Base-by-base conservation (phyloP, 2,888 invertebrate species). In the Craniophora ligustri region DNA sequence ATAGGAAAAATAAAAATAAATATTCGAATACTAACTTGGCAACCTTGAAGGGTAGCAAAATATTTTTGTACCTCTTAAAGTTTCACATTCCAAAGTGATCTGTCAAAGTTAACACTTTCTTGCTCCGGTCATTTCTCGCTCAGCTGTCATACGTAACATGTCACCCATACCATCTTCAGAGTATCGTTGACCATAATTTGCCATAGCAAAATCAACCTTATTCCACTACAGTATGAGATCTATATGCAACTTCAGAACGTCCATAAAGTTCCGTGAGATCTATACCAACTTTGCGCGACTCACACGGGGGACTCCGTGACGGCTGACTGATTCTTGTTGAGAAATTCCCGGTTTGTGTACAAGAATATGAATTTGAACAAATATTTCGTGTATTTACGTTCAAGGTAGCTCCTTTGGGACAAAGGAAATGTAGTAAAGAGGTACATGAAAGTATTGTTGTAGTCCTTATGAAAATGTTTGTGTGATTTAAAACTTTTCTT, bases 281-380 rank as follows among this genome's bases (percentile, higher is more conserved):
- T 70, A 60, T 63, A 28, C 51, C 26, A 56, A 67, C 41, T 59
- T 36, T 59, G 39, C 26, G 51, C 18, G 31, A 35, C 51, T 64
- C 68, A 66, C 71, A 47, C 36, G 67, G 58, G 67, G 59, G 57
- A 67, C 49, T 50, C 57, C 47, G 56, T 35, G 65, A 68, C 53
- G 74, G 72, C 55, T 80, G 78, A 75, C 74, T 79, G 79, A 79
- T 78, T 77, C 67, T 53, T 69, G 62, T 72, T 77, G 61, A 62
- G 66, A 73, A 76, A 63, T 62, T 45, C 59, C 48, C 39, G 31
- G 35, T 44, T 42, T 57, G 13, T 53, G 19, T 46, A 45, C 31
- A 21, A 41, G 32, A 58, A 68, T 72, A 62, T 56, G 62, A 70
- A 72, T 68, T 51, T 59, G 56, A 58, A 65, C 57, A 76, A 67